Evolutionary conservation across 2,113 vertebrate genomes (phyloP).

Genomic region (Nothobranchius furzeri): DNA sequence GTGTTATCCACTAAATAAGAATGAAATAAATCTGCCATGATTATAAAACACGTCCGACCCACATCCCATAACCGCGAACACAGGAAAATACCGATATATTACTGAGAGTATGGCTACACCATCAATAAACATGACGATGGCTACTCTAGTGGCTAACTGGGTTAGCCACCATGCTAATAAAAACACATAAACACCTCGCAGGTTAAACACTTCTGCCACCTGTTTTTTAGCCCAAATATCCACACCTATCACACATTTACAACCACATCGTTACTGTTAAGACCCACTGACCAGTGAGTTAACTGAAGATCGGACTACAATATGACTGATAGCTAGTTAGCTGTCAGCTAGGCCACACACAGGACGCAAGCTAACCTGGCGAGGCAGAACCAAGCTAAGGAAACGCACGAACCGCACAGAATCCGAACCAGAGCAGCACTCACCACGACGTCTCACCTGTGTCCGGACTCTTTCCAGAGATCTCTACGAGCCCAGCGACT

Average conservation of each 20-base stretch:
- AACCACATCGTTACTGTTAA: neutral
- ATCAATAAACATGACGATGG: slow-evolving; percentile 63
- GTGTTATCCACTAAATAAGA: neutral
- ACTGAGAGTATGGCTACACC: slow-evolving; percentile 14
- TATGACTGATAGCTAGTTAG: slow-evolving; percentile 64
- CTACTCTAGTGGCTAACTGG: slow-evolving; percentile 63
- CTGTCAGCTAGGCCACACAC: slow-evolving; percentile 75
- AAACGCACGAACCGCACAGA: slow-evolving; percentile 75
- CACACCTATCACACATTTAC: neutral
- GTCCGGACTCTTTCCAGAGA: neutral
- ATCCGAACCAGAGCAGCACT: slow-evolving; percentile 72
- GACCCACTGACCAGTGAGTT: too few relatives aligned
- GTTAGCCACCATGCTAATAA: slow-evolving; percentile 55
- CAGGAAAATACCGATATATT: neutral
- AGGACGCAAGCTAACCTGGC: slow-evolving; percentile 75
- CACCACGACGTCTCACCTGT: slow-evolving; percentile 36
- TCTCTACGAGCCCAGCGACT: slow-evolving; percentile 12
- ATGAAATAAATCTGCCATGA: neutral
- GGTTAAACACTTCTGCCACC: slow-evolving; percentile 35
- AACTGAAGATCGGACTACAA: slow-evolving; percentile 24
- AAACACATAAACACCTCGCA: slow-evolving; percentile 39
- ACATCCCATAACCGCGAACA: neutral
- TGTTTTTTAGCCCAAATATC: slow-evolving; percentile 13
- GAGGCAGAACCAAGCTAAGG: slow-evolving; percentile 81
- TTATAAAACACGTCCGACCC: neutral